phyloP scores from a whole-genome alignment of 2,113 vertebrate genomes.

The Prochilodus magdalenae region DNA sequence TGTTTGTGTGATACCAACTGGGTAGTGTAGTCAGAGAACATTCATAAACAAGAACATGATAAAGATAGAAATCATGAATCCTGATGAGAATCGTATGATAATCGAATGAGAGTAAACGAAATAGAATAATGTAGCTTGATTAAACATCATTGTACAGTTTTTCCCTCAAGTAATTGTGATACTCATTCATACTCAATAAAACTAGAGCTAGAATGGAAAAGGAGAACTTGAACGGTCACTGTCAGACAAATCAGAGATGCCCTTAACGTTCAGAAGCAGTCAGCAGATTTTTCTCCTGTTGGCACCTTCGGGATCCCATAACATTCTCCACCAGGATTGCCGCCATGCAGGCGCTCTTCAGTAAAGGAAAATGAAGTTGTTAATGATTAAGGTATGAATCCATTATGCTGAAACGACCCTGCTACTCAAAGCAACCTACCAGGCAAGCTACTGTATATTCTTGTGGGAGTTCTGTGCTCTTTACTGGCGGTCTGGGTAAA shows the following conservation, averaged over 20 bases:
- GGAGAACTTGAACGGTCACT: too few species aligned
- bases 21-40: too few species aligned
- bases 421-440: slow-evolving; percentile 56
- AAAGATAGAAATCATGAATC: too few species aligned
- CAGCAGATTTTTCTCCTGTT: slow-evolving; percentile 64
- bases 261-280: slow-evolving; percentile 61
- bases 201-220: neutral
- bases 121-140: too few species aligned
- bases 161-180: neutral
- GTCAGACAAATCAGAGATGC: neutral
- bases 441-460: slow-evolving; percentile 70
- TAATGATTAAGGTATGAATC: slow-evolving; percentile 69
- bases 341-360: slow-evolving; percentile 57
- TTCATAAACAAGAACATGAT: too few species aligned
- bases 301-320: slow-evolving; percentile 66
- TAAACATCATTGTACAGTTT: too few species aligned
- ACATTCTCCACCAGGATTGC: slow-evolving; percentile 49
- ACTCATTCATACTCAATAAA: neutral
- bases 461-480: slow-evolving; percentile 60
- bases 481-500: slow-evolving; percentile 68
- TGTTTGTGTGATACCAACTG: too few species aligned
- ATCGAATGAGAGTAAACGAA: too few species aligned
- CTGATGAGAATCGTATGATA: too few species aligned
- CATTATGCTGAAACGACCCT: slow-evolving; percentile 54
- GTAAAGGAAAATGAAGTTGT: slow-evolving; percentile 61